Base-by-base conservation (phyloP, 2,113 vertebrate species). In the Myrmecobius fasciatus region DNA sequence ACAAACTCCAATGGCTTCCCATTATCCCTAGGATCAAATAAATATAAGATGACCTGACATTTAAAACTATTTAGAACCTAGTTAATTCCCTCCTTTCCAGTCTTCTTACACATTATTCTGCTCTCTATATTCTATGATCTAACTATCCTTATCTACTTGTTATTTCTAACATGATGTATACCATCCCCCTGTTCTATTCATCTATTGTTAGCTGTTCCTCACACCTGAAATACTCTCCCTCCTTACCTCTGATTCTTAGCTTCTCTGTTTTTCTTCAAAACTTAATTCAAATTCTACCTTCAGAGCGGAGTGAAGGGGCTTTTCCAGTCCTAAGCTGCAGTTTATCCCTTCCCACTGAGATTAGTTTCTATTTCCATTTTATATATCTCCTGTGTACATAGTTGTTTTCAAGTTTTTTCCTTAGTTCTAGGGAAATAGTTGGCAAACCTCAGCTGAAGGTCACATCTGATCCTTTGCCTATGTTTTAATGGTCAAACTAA, bases 301-400 rank as follows among this genome's bases (percentile, higher is more conserved):
- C 36, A 43, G n/a, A 4, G 17, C 3, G 6, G 36, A 4, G 1
- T 1, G 25, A 26, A 8, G 25, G 25, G 8, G 0, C 12, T 43
- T 83, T 83, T 83, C 14, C 2, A 83, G n/a, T 43, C 14, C 6
- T 20, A 36, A 6, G 12, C 60, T 67, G 31, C 14, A 43, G 14
- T 1, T 83, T 22, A 5, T 83, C n/a, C n/a, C 67, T 83, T 83
- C 14, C 67, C 0, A 43, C 31, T 36, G 17, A 22, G 36, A 83
- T 83, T 83, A 83, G 43, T 43, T 83, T 43, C 67, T 17, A 83
- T 43, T 83, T 43, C 6, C 17, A 83, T 8, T 6, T 4, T 8
- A 8, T 43, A 20, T 83, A 43, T 83, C n/a, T 83, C 43, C 8
- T 43, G 43, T 22, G 5, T 8, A 43, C 12, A n/a, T n/a, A 67